These are phyloP conservation scores for Anadara kagoshimensis DNA, from an alignment of 1,140 invertebrate genomes.

Conservation along the genomic window DNA sequence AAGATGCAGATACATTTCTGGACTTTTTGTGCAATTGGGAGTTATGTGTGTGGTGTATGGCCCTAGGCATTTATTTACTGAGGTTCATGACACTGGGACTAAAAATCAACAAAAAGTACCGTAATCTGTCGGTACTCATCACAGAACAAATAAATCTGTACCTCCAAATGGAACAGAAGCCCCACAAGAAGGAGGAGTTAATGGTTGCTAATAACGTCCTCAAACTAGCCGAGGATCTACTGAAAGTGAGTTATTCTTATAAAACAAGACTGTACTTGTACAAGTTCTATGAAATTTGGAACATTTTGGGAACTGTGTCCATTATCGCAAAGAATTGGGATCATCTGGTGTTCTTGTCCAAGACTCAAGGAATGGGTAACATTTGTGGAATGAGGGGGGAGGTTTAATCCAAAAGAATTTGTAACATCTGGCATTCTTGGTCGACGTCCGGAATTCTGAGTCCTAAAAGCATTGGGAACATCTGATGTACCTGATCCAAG, in stretches of 20 bases:
- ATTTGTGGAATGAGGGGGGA: too few species aligned
- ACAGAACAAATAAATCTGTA: slow-evolving; percentile 95
- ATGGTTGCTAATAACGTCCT: slow-evolving; percentile 97
- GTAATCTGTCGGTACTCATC: slow-evolving; percentile 90
- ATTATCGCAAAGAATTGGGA: not conserved
- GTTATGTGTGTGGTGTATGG: slow-evolving; percentile 89
- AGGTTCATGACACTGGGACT: slow-evolving; percentile 94
- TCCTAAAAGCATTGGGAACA: too few species aligned
- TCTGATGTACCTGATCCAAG: too few species aligned
- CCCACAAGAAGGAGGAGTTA: slow-evolving; percentile 96
- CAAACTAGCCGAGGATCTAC: slow-evolving; percentile 93
- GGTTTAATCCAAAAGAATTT: too few species aligned
- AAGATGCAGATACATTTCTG: slow-evolving; percentile 81
- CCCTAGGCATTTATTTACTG: slow-evolving; percentile 90
- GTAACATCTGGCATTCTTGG: too few species aligned
- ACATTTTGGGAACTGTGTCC: too few species aligned
- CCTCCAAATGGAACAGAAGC: slow-evolving; percentile 97
- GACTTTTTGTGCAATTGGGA: slow-evolving; percentile 87
- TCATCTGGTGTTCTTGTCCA: not conserved
- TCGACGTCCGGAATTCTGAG: too few species aligned
- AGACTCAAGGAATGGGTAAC: too few species aligned
- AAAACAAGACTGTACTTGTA: not conserved
- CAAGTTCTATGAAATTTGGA: not conserved
- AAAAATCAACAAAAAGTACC: slow-evolving; percentile 92
- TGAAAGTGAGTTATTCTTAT: slow-evolving; percentile 86